Base-by-base conservation (phyloP, 1,140 invertebrate genomes). In the Ditylenchus dipsaci region DNA sequence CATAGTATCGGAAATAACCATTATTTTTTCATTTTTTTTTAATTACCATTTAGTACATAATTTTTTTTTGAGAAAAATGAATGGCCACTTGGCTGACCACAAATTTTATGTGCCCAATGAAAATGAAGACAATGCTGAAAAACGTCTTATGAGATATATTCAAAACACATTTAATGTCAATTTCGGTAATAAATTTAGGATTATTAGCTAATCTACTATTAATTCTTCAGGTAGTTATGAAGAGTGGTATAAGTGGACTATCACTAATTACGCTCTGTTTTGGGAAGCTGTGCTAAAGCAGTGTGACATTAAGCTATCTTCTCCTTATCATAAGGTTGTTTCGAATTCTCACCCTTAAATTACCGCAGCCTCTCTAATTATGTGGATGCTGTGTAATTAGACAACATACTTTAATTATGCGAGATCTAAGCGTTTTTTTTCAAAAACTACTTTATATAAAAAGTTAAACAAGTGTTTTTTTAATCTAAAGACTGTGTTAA, bases 251-350 rank as follows among this genome's bases (percentile, higher is more conserved):
- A 69, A 81, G 21, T 87, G 85, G 85, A 86, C 85, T 21, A 80
- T 83, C 74, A 81, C 86, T 15, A 83, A 86, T 67, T 85, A 84
- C 69, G 59, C 78, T 23, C 76, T 83, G 57, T 87, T 87, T 74
- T 87, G 86, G 86, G 83, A 84, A 65, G 82, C 85, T 73, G 71
- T 86, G 11, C 84, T 84, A 78, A 57, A 83, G 13, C 86, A 83
- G 73, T 77, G 79, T 45, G 77, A 81, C 13, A 76, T 86, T 8
- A 75, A 83, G 8, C 74, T 84, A 66, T 84, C 82, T n/a, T 57
- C 78, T 67, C 19, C 71, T 7, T 85, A 83, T 74, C 73, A 82
- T 38, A 61, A 81, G 73, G 84, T 86, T 74, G 65, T 53, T 58
- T 45, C 43, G 43, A 13, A n/a, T 11, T 45, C n/a, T 69, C 38